phyloP scores from a whole-genome alignment of 2,888 invertebrate genomes.

The Atrina japonica region DNA sequence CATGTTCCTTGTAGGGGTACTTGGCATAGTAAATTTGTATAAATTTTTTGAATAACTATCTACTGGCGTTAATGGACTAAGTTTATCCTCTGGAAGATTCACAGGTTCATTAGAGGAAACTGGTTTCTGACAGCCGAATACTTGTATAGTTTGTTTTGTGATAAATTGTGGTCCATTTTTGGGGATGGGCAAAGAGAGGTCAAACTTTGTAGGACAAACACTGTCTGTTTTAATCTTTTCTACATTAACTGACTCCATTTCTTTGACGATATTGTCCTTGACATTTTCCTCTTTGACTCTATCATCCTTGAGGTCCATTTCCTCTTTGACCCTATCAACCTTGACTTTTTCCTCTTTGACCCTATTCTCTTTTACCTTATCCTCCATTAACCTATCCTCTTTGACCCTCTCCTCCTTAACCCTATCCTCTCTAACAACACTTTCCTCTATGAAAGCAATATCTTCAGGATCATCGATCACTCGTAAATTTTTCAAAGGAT shows the following conservation, averaged over 20 bases:
- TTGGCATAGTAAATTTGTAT: slow-evolving; percentile 64
- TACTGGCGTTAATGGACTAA: slow-evolving; percentile 28
- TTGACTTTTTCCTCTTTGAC: background rate
- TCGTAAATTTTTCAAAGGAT: slow-evolving; percentile 14
- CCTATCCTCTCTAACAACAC: background rate
- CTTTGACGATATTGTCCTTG: slow-evolving; percentile 5
- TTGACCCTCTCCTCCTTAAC: background rate
- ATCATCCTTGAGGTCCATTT: too few relatives aligned
- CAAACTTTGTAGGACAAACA: slow-evolving; percentile 17
- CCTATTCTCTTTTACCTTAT: background rate
- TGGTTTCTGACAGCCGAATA: background rate
- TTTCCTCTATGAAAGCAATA: background rate
- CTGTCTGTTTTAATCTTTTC: background rate
- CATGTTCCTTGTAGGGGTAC: slow-evolving; percentile 70
- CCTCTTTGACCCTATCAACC: too few relatives aligned
- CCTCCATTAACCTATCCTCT: background rate
- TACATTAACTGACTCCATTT: too few relatives aligned
- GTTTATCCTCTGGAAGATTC: slow-evolving; percentile 24
- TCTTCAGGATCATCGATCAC: background rate
- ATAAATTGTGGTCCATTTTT: slow-evolving; percentile 15
- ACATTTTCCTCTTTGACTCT: too few relatives aligned
- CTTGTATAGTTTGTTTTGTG: slow-evolving; percentile 8
- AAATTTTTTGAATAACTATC: slow-evolving; percentile 55
- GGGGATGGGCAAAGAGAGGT: slow-evolving; percentile 16
- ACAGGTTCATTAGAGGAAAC: background rate